Conservation (phyloP, 2,888 invertebrate genomes). For the Argyresthia goedartella region DNA sequence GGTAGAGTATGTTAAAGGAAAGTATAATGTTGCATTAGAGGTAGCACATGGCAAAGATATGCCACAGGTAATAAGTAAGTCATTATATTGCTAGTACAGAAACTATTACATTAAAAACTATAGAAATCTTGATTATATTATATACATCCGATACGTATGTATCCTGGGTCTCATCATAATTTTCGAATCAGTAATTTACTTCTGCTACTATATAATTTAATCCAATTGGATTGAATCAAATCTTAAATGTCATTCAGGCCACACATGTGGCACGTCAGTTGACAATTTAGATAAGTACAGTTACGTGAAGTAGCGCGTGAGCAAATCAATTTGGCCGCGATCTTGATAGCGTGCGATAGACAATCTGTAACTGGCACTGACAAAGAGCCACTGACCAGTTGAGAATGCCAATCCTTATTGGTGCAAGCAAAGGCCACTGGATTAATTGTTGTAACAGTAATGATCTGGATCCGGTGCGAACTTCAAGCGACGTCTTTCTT, state of each 20-base stretch:
- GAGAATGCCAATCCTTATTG: background rate
- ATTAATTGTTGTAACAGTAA: background rate
- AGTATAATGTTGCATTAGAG: too few relatives aligned
- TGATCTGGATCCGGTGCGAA: too few relatives aligned
- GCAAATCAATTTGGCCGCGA: slow-evolving; percentile 20
- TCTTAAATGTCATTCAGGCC: background rate
- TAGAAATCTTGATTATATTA: too few relatives aligned
- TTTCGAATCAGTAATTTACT: background rate
- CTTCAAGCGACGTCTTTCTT: too few relatives aligned
- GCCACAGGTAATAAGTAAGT: too few relatives aligned
- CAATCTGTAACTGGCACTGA: slow-evolving; percentile 10
- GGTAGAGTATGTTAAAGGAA: too few relatives aligned
- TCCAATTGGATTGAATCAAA: slow-evolving; percentile 2
- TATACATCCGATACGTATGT: too few relatives aligned
- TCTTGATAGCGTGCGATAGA: slow-evolving; percentile 14
- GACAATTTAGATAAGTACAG: slow-evolving; percentile 2
- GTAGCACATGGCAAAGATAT: too few relatives aligned
- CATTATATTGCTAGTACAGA: too few relatives aligned
- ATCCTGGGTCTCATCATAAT: background rate
- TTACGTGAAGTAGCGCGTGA: slow-evolving; percentile 30
- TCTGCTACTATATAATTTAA: slow-evolving; percentile 4
- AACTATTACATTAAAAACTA: too few relatives aligned
- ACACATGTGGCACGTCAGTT: background rate
- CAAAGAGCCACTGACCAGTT: slow-evolving; percentile 11
- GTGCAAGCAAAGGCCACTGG: background rate